Evolutionary conservation across 2,888 invertebrate genomes (phyloP).

Genomic region (Acronicta aceris): DNA sequence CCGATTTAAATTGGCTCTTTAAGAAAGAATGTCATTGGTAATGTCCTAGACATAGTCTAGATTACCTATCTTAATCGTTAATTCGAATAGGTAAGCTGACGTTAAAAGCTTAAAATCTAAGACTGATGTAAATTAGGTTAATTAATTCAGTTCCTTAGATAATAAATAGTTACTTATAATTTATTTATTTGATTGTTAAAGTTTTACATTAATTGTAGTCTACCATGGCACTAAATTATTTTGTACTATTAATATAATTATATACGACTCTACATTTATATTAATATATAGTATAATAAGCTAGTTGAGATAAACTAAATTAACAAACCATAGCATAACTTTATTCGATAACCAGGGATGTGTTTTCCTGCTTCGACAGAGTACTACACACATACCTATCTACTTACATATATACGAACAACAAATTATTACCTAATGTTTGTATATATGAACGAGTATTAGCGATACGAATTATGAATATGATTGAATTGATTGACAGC

Average conservation of each 20-base stretch:
- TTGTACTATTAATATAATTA: not conserved
- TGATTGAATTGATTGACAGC: not conserved
- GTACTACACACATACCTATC: not conserved
- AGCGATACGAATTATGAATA: not conserved
- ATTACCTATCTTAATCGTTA: slow-evolving; percentile 33
- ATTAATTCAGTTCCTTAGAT: slow-evolving; percentile 48
- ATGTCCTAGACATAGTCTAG: slow-evolving; percentile 41
- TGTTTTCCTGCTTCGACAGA: slow-evolving; percentile 5
- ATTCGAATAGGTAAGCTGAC: slow-evolving; percentile 32
- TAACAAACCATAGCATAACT: not conserved
- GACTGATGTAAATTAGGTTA: slow-evolving; percentile 75
- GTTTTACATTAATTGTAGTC: slow-evolving; percentile 27
- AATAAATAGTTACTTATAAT: no score
- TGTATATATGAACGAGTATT: no score
- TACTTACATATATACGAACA: no score
- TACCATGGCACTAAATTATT: slow-evolving; percentile 35
- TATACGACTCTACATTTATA: no score
- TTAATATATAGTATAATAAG: not conserved
- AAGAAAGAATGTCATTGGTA: slow-evolving; percentile 26
- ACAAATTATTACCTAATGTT: no score
- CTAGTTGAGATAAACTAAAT: slow-evolving; percentile 7
- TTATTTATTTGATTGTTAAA: slow-evolving; percentile 39
- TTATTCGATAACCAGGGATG: slow-evolving; percentile 7
- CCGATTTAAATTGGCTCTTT: slow-evolving; percentile 22
- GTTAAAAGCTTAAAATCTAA: slow-evolving; percentile 64